Conservation (phyloP, 2,797 vertebrate species). For the Girardinus metallicus region DNA sequence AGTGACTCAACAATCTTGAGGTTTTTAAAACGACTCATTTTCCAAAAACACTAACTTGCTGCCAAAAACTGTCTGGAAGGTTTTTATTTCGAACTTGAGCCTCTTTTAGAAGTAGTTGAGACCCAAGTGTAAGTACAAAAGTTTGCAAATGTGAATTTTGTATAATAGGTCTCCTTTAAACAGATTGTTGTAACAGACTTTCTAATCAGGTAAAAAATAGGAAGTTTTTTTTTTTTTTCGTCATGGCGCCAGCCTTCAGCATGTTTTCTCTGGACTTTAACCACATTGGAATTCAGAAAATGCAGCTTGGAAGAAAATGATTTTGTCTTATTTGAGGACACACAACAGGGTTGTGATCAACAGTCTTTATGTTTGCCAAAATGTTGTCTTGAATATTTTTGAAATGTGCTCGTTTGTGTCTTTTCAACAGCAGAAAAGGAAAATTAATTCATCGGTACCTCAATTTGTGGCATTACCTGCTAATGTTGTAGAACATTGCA, state of each 20-base stretch:
- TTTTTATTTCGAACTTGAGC: neutral
- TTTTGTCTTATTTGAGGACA: conserved; percentile 19
- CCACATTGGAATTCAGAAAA: conserved; percentile 21
- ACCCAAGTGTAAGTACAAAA: too few relatives aligned
- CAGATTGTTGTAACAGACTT: conserved; percentile 24
- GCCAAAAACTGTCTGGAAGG: neutral
- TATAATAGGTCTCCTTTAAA: too few relatives aligned
- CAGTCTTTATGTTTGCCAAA: conserved; percentile 47
- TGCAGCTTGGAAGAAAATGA: conserved; percentile 17
- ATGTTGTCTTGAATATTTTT: conserved; percentile 49
- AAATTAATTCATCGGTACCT: conserved; percentile 63
- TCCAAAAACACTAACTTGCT: too few relatives aligned
- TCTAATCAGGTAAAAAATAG: conserved; percentile 15
- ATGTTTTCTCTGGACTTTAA: conserved; percentile 21
- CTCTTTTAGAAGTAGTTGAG: too few relatives aligned
- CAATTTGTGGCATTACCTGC: conserved; percentile 62
- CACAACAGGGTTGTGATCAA: conserved; percentile 51
- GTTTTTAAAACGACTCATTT: too few relatives aligned
- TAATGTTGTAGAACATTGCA: conserved; percentile 56
- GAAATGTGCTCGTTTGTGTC: conserved; percentile 45
- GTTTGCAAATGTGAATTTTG: too few relatives aligned
- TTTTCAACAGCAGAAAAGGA: conserved; percentile 41
- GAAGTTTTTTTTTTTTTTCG: conserved; percentile 4
- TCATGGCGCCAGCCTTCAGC: conserved; percentile 12
- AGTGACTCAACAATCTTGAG: too few relatives aligned